These are phyloP conservation scores for Podilymbus podiceps DNA, from an alignment of 2,113 vertebrate species.

Conservation along the genomic window DNA sequence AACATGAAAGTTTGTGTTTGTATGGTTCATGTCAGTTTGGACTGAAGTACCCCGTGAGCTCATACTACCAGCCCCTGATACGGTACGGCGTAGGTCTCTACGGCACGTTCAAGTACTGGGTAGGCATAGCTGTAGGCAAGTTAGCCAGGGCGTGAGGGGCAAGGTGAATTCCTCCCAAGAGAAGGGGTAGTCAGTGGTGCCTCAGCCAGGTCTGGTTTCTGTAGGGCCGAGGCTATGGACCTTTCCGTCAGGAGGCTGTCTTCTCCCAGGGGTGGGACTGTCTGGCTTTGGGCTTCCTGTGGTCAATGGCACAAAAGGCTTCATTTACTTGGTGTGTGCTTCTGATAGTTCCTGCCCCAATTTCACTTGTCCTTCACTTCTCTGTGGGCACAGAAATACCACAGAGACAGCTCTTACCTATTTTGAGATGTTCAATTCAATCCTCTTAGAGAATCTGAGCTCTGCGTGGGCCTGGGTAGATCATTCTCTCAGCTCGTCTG, in stretches of 20 bases:
- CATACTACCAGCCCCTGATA: accelerated
- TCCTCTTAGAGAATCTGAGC: not conserved
- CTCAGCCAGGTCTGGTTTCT: not conserved
- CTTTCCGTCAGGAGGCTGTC: not conserved
- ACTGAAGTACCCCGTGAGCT: not conserved
- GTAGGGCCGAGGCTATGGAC: not conserved
- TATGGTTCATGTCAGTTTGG: not conserved
- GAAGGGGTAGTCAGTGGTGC: not conserved
- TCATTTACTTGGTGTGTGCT: not conserved
- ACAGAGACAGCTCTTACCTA: not conserved
- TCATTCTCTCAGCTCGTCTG: not conserved
- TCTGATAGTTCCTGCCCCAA: not conserved
- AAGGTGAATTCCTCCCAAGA: too few species aligned
- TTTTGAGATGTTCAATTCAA: not conserved
- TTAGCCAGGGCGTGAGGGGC: not conserved
- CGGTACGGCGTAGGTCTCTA: accelerated
- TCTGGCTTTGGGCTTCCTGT: not conserved
- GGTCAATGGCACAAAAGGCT: not conserved
- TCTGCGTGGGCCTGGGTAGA: too few species aligned
- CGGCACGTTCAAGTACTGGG: accelerated
- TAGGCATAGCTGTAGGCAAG: not conserved
- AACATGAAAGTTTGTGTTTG: not conserved
- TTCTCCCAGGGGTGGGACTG: not conserved
- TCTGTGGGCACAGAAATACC: not conserved
- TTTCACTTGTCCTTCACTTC: not conserved